Conservation (phyloP, 2,888 invertebrate genomes). For the Apotomis betuletana region DNA sequence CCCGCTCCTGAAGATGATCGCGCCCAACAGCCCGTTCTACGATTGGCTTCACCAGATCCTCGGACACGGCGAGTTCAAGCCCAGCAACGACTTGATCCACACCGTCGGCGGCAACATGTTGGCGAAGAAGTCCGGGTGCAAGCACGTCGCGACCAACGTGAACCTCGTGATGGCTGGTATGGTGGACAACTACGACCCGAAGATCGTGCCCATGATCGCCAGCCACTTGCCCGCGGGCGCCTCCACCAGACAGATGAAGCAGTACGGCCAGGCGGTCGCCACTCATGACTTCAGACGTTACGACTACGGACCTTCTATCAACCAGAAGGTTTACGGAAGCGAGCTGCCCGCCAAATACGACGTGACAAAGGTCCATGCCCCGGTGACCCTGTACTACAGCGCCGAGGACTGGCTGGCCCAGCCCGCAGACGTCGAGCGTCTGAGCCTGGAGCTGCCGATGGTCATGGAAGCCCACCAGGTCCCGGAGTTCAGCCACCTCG, state of each 20-base stretch:
- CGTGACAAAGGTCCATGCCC: constrained; percentile 66
- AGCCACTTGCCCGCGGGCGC: constrained; percentile 83
- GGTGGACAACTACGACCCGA: constrained; percentile 79
- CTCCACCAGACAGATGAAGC: constrained; percentile 80
- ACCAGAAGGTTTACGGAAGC: constrained; percentile 68
- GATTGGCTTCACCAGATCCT: constrained; percentile 56
- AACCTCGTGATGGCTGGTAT: constrained; percentile 86
- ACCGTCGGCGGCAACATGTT: constrained; percentile 69
- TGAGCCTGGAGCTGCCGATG: constrained; percentile 82
- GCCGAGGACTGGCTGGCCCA: constrained; percentile 87
- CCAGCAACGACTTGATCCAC: constrained; percentile 59
- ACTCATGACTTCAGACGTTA: constrained; percentile 68
- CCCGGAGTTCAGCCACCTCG: constrained; percentile 76
- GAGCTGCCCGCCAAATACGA: constrained; percentile 68
- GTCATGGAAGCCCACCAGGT: constrained; percentile 82
- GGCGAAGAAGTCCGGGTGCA: constrained; percentile 65
- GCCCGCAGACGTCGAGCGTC: constrained; percentile 82
- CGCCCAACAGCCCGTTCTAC: constrained; percentile 63
- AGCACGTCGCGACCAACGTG: constrained; percentile 83
- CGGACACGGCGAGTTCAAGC: constrained; percentile 66
- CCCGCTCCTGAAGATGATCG: constrained; percentile 72
- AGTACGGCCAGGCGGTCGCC: constrained; percentile 80
- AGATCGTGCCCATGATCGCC: constrained; percentile 80
- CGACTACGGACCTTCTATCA: constrained; percentile 69
- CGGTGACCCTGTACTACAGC: constrained; percentile 72